Evolutionary conservation across 2,113 vertebrate species (phyloP), one percentile per base, ranked within the genome.

Genomic region (Hipposideros armiger): DNA sequence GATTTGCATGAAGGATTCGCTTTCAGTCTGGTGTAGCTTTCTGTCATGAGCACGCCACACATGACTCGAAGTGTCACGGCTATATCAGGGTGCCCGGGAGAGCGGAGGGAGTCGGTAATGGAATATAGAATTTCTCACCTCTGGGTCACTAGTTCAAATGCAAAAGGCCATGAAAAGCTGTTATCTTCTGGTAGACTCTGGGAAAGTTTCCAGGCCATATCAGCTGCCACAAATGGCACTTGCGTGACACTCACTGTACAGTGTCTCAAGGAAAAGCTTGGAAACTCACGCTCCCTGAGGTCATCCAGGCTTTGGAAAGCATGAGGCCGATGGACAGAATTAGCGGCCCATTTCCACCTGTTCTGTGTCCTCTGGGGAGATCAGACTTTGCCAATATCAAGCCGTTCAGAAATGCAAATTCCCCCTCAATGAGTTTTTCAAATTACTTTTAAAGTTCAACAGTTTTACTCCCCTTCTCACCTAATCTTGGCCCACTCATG

Each of bases 81-180:
- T 92, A 17, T 90, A 84, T 82, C 52, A 11, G 67, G 83, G n/a
- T 89, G 47, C 89, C 83, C 70, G 10, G 81, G 89, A 91, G 36
- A 87, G 64, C 76, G 78, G 45, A 88, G 94, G 87, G 66, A 42
- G 83, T 84, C 74, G 36, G 80, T 54, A 73, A 90, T 40, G 84
- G 88, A 87, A 97, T 50, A 30, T 11, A 58, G 96, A 66, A 60
- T 85, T 77, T 97, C 97, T 95, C 91, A 90, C 90, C 66, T 97
- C 84, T 22, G 84, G 58, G 82, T 96, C 95, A 97, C 67, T 16
- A 94, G 69, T 89, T 97, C 96, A 96, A 87, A 78, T 19, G 52
- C 74, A 94, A 45, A 97, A 50, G 58, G 42, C 56, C 70, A 86
- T 17, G 56, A 91, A 95, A 96, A 93, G 70, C 26, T 5, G 9